These are phyloP conservation scores for Hemithea aestivaria DNA, from an alignment of 2,888 invertebrate genomes.

Conservation along the genomic window DNA sequence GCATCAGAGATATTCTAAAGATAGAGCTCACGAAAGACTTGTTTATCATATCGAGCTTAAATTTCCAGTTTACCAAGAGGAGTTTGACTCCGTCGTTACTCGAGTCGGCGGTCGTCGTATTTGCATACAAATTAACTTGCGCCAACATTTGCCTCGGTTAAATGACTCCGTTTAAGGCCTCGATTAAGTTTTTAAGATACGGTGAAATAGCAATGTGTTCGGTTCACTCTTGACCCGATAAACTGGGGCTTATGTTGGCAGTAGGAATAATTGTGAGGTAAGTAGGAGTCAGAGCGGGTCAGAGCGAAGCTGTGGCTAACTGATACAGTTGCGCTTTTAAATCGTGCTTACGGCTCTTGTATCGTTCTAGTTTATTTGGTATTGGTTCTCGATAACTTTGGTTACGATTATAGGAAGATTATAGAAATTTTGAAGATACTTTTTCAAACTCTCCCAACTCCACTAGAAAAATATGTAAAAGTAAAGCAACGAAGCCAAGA, in stretches of 20 bases:
- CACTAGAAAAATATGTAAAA: too few relatives aligned
- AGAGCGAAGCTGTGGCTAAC: constrained; percentile 7
- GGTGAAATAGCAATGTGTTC: constrained; percentile 25
- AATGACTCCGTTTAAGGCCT: constrained; percentile 32
- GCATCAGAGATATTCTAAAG: background rate
- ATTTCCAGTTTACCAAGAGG: constrained; percentile 18
- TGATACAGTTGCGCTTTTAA: constrained; percentile 15
- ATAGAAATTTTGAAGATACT: too few relatives aligned
- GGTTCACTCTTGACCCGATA: constrained; percentile 14
- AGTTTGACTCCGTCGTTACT: constrained; percentile 24
- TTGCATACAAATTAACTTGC: constrained; percentile 66
- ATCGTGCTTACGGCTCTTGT: constrained; percentile 8
- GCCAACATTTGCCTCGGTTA: constrained; percentile 36
- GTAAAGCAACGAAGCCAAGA: too few relatives aligned
- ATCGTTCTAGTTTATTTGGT: background rate
- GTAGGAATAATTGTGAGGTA: constrained; percentile 18
- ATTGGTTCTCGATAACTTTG: too few relatives aligned
- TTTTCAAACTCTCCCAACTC: too few relatives aligned
- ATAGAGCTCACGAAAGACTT: constrained; percentile 16
- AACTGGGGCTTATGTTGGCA: constrained; percentile 10
- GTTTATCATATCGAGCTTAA: constrained; percentile 23
- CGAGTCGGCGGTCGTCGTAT: constrained; percentile 38
- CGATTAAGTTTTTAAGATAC: constrained; percentile 53
- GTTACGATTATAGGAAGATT: too few relatives aligned
- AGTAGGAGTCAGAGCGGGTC: too few relatives aligned